Percentiles rank a stretch among this genome's conserved stretches.
Conservation (phyloP, 2,888 invertebrate genomes). For the Aphodius sticticus region DNA sequence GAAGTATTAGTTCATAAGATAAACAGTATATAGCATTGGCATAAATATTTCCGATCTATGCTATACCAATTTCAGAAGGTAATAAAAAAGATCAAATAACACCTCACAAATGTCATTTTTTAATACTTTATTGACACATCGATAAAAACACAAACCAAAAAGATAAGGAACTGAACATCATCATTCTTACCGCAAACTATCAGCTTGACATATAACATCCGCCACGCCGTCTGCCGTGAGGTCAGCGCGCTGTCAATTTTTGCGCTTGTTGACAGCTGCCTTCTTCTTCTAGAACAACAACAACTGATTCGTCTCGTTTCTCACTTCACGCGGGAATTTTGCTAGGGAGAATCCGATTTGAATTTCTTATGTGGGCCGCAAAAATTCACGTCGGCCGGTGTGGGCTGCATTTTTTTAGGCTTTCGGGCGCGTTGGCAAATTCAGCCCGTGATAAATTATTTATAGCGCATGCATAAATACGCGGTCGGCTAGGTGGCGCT, state of each 20-base stretch:
- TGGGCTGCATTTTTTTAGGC: not conserved
- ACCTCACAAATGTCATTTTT: not conserved
- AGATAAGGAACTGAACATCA: not conserved
- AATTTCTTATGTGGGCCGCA: slow-evolving; percentile 8
- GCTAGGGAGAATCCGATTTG: slow-evolving; percentile 6
- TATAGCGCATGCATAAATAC: slow-evolving; percentile 21
- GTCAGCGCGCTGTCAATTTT: not conserved
- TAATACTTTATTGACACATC: not conserved
- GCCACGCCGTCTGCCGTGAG: not conserved
- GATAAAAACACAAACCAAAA: not conserved
- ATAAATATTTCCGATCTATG: too few relatives aligned
- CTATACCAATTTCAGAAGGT: too few relatives aligned
- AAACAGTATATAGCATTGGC: too few relatives aligned
- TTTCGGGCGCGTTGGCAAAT: not conserved
- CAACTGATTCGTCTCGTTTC: not conserved
- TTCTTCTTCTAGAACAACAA: slow-evolving; percentile 15
- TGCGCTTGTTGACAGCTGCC: slow-evolving; percentile 1
- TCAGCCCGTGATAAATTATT: slow-evolving; percentile 13
- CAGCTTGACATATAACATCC: not conserved
- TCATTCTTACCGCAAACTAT: not conserved
- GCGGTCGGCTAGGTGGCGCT: not conserved
- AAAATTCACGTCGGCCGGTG: too few relatives aligned
- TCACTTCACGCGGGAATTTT: not conserved
- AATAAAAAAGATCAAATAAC: not conserved
- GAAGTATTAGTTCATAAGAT: too few relatives aligned